Percentiles rank a stretch among this genome's conserved stretches.
Evolutionary conservation across 1,140 invertebrate species (phyloP).

Genomic region (Formica exsecta): DNA sequence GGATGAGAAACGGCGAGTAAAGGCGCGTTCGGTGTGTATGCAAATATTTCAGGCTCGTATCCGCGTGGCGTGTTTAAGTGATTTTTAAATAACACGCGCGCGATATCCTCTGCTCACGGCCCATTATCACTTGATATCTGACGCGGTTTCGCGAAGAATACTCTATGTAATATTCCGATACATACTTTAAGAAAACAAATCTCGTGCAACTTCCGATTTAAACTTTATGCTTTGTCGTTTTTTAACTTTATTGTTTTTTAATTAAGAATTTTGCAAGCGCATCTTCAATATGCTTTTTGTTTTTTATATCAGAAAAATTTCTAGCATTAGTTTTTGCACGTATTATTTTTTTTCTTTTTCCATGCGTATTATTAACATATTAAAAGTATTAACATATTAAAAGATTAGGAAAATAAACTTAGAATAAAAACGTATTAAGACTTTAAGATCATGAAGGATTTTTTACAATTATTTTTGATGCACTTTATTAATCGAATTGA

Average conservation of each 20-base stretch:
- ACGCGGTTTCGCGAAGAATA: slow-evolving; percentile 6
- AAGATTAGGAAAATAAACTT: neutral
- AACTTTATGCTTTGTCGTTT: neutral
- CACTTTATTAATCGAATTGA: neutral
- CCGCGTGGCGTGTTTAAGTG: slow-evolving; percentile 36
- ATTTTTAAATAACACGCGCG: slow-evolving; percentile 54
- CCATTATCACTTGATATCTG: slow-evolving; percentile 29
- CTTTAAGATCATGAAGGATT: neutral
- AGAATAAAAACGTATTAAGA: neutral
- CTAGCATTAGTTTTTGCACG: neutral
- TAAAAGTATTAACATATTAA: neutral
- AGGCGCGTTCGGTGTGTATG: slow-evolving; percentile 4
- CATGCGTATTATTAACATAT: slow-evolving; percentile 1
- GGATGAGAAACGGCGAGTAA: slow-evolving; percentile 19
- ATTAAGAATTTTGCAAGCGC: neutral
- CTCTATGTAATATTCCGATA: neutral
- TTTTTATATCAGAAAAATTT: neutral
- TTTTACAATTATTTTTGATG: neutral
- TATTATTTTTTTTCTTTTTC: neutral
- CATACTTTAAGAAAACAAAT: neutral
- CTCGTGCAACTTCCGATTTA: neutral
- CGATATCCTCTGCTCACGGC: neutral
- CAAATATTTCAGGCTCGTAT: slow-evolving; percentile 33
- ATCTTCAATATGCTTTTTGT: neutral
- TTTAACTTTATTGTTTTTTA: neutral